Base-by-base conservation (phyloP, 2,888 invertebrate species). In the Microplitis deprimator region DNA sequence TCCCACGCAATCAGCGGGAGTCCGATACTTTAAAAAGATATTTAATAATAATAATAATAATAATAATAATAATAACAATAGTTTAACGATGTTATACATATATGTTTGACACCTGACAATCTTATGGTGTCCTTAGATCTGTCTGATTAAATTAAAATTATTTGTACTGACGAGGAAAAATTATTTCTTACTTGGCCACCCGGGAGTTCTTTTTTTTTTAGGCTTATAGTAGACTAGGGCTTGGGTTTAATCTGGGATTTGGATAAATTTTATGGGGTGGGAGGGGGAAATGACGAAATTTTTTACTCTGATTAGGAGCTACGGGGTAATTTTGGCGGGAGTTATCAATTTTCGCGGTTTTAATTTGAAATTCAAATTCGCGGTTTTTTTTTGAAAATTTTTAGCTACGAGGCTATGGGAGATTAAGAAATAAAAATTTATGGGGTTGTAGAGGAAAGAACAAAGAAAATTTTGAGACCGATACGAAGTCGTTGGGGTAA, bases 1-100 rank as follows among this genome's bases (percentile, higher is more conserved):
- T 80, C 80, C 86, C 86, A 82, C 82, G 84, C 80, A 79, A 83
- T 80, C 86, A 83, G 84, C 84, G 79, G 83, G 85, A 81, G 81
- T 76, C 70, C 10, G 50, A 50, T 50, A 50, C 50, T 1, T 10
- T 10, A 50, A 50, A 50, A 8, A 50, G 10, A 6, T 50, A 50
- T 50, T 41, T 8, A 50, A 50, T 50, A 1, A 50, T 50, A 50
- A 50, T 50, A 50, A 50, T 50, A 50, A 10, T 50, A 13, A 50
- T 5, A 13, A 50, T 50, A 13, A n/a, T 50, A 50, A 50, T 50
- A 50, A 10, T 50, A 13, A 50, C 13, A 13, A 50, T 50, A 13
- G 29, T 29, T 29, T 29, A 29, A 29, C 39, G 71, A 73, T 76
- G 39, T 62, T 75, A 75, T 79, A 81, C 83, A 82, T 73, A 76